Evolutionary conservation across 2,888 invertebrate species (phyloP).

Genomic region (Dyspetes luteomarginatus): DNA sequence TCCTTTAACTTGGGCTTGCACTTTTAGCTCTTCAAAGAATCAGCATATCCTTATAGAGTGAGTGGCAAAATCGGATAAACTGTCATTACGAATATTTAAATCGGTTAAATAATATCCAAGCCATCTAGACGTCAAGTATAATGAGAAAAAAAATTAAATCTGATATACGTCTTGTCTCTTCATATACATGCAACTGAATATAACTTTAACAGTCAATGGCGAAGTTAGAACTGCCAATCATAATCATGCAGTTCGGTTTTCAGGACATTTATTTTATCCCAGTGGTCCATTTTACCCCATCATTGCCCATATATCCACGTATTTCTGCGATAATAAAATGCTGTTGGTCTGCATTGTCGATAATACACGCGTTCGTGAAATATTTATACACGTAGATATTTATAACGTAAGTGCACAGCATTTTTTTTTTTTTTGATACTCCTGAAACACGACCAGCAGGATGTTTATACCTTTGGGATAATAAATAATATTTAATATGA

Average conservation of each 20-base stretch:
- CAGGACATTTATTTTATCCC: background rate
- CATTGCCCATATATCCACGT: background rate
- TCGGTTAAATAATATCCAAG: too few species aligned
- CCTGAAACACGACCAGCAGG: constrained; percentile 21
- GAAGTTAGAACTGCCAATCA: background rate
- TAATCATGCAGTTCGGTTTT: background rate
- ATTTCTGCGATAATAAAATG: constrained; percentile 4
- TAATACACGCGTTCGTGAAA: constrained; percentile 38
- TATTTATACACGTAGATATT: constrained; percentile 22
- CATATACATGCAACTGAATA: background rate
- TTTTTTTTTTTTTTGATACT: constrained; percentile 34
- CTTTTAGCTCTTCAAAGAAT: too few species aligned
- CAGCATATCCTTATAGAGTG: too few species aligned
- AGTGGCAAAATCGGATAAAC: too few species aligned
- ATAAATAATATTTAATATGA: constrained; percentile 84
- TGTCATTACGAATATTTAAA: too few species aligned
- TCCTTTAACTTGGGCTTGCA: too few species aligned
- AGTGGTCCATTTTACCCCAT: background rate
- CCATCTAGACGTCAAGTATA: too few species aligned
- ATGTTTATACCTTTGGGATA: constrained; percentile 75
- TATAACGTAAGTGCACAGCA: constrained; percentile 25
- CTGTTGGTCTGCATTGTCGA: constrained; percentile 39
- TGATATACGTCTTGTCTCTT: too few species aligned
- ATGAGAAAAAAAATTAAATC: too few species aligned
- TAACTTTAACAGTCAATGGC: background rate